Evolutionary conservation across 1,140 invertebrate genomes (phyloP), one percentile per base, ranked within the genome.

Genomic region (Epicauta chinensis): DNA sequence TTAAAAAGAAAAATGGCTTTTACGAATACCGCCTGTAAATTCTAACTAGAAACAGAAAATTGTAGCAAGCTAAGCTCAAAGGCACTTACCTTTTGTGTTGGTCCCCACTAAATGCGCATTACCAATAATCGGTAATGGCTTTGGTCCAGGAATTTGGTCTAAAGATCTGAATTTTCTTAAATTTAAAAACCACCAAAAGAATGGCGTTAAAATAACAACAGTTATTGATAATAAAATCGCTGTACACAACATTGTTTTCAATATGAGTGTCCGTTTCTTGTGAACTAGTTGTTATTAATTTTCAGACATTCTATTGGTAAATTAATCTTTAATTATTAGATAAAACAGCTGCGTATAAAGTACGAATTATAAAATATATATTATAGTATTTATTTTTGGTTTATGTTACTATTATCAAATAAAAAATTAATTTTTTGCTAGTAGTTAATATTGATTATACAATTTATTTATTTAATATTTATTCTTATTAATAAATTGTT

Each of bases 91-190:
- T 2, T 43, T 39, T 3, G 49, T 51, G 58, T 59, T 34, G 12
- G 49, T 34, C 58, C n/a, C 58, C 7, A 59, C 15, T 17, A 42
- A 31, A 50, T 38, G 17, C 1, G 46, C 34, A 41, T 59, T 59
- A 45, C 58, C 58, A 15, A 56, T 46, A 16, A 60, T 47, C 4
- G 54, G 54, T n/a, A 43, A 14, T 3, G 58, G 58, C 16, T 44
- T 46, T 12, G 58, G 58, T 4, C 58, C 58, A 4, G 58, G 55
- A 16, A 60, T 36, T 17, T 51, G 40, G 1, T 43, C 40, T 16
- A 60, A 51, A 48, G 42, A 51, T 11, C 30, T 51, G 40, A 49
- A 51, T 50, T 56, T 60, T 3, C 13, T 38, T 2, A 56, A 35
- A 15, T 17, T 48, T 30, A 47, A n/a, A 35, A 51, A 54, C 58